Evolutionary conservation across 2,113 vertebrate genomes (phyloP), one percentile per base, ranked within the genome.

Genomic region (Ibidorhyncha struthersii): DNA sequence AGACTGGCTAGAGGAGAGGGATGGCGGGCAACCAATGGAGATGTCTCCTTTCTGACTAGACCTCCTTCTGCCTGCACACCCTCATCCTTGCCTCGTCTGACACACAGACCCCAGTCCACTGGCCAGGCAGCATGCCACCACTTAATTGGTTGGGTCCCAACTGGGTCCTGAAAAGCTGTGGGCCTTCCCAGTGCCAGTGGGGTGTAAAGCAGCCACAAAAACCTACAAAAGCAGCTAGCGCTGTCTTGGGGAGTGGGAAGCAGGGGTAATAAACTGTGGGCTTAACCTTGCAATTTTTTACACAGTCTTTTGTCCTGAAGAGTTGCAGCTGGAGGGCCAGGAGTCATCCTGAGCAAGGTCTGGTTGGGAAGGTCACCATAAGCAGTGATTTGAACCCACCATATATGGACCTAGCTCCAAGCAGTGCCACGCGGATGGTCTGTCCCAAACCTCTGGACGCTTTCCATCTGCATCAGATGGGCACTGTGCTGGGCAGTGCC

Each of bases 61-160:
- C 15, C 8, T 81, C 34, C 56, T 61, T 36, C 81, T 66, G 8
- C 72, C 61, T 66, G 43, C 36, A 41, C 29, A 27, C 22, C 8
- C 2, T 53, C 21, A 6, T 10, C 22, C 29, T 74, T 2, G 4
- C 14, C 16, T 25, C 14, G 13, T 40, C 49, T 65, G 40, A 43
- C 29, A 30, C 3, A 12, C 9, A 80, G 32, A 70, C 15, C 27
- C 15, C 3, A 23, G 12, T n/a, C 38, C 6, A 6, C 25, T 38
- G 34, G 25, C 70, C 4, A 1, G 15, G 32, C 5, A 3, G 5
- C 1, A 2, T 18, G 13, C 15, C 27, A 14, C 7, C 0, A 0
- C 26, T 56, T 45, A 15, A 2, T 50, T 2, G 0, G 3, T 4
- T 45, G 22, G 18, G 32, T 55, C 45, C 13, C 50, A 82, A 0